Conservation (phyloP, 2,888 invertebrate species). For the Leucoptera coffeella region DNA sequence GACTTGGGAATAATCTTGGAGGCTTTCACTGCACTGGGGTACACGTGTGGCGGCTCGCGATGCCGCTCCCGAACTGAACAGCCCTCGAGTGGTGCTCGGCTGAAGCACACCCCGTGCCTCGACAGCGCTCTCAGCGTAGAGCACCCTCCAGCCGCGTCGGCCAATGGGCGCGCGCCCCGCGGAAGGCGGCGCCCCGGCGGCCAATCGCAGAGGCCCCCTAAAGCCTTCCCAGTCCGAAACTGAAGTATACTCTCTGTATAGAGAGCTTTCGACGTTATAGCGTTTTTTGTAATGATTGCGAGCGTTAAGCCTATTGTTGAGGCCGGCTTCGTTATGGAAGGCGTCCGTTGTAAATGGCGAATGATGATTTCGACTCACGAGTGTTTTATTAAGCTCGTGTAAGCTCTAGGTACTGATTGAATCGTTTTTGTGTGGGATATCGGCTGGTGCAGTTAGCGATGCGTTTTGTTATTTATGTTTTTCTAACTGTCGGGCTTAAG, state of each 20-base stretch:
- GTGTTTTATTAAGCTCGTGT: slow-evolving; percentile 47
- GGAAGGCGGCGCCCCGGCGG: slow-evolving; percentile 32
- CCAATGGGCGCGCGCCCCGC: slow-evolving; percentile 26
- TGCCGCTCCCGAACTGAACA: slow-evolving; percentile 48
- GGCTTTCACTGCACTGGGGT: slow-evolving; percentile 22
- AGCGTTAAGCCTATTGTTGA: slow-evolving; percentile 53
- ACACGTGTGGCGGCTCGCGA: slow-evolving; percentile 46
- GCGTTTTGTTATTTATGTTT: no score
- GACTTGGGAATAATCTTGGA: slow-evolving; percentile 46
- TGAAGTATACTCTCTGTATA: slow-evolving; percentile 50
- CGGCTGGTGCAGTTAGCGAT: no score
- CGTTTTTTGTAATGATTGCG: slow-evolving; percentile 52
- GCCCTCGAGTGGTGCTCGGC: slow-evolving; percentile 52
- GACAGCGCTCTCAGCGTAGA: slow-evolving; percentile 49
- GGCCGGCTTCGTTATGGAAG: slow-evolving; percentile 46
- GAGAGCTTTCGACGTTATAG: slow-evolving; percentile 51
- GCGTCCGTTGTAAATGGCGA: slow-evolving; percentile 41
- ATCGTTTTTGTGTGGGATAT: slow-evolving; percentile 6
- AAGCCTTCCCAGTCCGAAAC: slow-evolving; percentile 43
- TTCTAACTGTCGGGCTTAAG: no score
- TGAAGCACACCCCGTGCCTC: slow-evolving; percentile 49
- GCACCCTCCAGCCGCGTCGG: slow-evolving; percentile 36
- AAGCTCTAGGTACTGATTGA: slow-evolving; percentile 16
- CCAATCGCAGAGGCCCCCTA: slow-evolving; percentile 22
- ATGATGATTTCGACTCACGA: slow-evolving; percentile 50